These are phyloP conservation scores for Percina caprodes DNA, from an alignment of 2,113 vertebrate species.

Conservation along the genomic window DNA sequence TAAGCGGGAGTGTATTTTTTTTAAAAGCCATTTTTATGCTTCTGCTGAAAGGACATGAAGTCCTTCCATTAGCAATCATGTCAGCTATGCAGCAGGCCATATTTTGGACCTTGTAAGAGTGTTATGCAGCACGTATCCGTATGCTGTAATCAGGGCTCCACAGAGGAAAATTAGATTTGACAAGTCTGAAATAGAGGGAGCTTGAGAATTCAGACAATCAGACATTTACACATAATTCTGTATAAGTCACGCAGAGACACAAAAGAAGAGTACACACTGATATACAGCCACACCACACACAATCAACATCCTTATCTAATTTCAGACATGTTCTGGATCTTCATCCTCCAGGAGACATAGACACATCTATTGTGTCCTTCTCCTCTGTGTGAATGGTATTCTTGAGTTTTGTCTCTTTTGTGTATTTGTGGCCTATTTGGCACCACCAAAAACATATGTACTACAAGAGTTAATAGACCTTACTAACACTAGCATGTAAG, in stretches of 20 bases:
- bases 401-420: neutral
- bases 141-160: conserved; percentile 35
- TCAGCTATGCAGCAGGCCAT: conserved; percentile 41
- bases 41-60: conserved; percentile 48
- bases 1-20: conserved; percentile 53
- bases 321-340: neutral
- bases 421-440: neutral
- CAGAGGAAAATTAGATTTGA: conserved; percentile 56
- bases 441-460: neutral
- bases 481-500: neutral
- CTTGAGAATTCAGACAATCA: conserved; percentile 16
- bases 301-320: neutral
- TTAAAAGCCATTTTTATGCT: conserved; percentile 60
- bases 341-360: neutral
- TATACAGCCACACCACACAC: neutral
- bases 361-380: neutral
- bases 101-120: conserved; percentile 51
- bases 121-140: conserved; percentile 12
- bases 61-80: conserved; percentile 62
- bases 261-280: neutral
- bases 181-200: conserved; percentile 36
- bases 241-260: neutral
- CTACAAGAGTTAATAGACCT: neutral
- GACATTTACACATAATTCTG: conserved; percentile 6
- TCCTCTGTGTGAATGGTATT: neutral